phyloP scores from a whole-genome alignment of 2,797 vertebrate genomes.

The Sebastes kiyomatsui region DNA sequence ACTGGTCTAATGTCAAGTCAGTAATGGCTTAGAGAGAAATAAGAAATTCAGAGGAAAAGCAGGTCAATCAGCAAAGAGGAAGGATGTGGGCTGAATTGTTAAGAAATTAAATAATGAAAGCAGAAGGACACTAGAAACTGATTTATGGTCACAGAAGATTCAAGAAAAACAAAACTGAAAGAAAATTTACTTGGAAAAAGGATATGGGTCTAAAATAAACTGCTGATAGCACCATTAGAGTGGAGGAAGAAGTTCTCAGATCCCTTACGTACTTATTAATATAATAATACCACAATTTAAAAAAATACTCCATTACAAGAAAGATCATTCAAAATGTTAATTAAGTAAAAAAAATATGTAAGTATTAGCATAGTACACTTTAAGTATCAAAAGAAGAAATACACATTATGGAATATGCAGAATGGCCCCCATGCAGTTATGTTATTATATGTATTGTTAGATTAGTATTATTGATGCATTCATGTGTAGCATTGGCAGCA shows the following conservation, averaged over 20 bases:
- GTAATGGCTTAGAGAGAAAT: neutral
- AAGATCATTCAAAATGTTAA: neutral
- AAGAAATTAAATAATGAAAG: neutral
- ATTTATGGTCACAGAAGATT: neutral
- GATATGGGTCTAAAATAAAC: neutral
- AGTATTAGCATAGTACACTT: too few relatives aligned
- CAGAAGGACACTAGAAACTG: neutral
- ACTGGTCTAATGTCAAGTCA: neutral
- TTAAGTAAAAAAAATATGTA: too few relatives aligned
- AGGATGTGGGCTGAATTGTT: neutral
- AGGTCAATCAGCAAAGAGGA: neutral
- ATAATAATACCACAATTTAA: neutral
- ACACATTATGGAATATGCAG: neutral
- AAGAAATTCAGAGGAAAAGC: neutral
- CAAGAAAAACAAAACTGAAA: conserved; percentile 35
- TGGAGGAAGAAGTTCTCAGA: neutral
- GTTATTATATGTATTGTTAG: neutral
- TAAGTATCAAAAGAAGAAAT: neutral
- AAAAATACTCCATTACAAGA: neutral
- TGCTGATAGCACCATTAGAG: neutral
- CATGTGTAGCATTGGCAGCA: neutral
- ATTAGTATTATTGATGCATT: neutral
- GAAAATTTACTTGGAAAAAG: neutral
- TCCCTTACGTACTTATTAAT: neutral
- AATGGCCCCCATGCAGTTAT: neutral